Evolutionary conservation across 1,140 invertebrate genomes (phyloP), one percentile per base, ranked within the genome.

Genomic region (Ceratina australensis): DNA sequence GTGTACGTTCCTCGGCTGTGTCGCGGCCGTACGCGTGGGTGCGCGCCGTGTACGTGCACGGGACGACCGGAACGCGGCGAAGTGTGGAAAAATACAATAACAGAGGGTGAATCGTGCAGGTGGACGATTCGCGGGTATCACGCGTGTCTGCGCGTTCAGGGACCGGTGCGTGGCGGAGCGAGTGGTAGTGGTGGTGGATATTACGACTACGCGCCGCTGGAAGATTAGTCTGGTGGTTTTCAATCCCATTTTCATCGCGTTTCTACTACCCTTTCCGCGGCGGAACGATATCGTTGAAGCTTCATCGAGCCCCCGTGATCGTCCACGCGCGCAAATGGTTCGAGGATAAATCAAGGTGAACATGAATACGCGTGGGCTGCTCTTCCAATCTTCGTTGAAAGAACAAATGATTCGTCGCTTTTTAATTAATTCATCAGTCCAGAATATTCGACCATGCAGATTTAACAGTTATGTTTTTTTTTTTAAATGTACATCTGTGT

Each of bases 181-280:
- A 42, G 33, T 42, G 5, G 33, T 42, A 42, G 59, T 54, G 79
- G 81, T 67, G 54, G 75, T 77, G 56, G 74, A 87, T 88, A 86
- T 88, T 86, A 79, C 81, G 86, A 74, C 71, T 72, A 85, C 78
- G 57, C 80, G 79, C 56, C 57, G 74, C 81, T 82, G 73, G 77
- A 74, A 81, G 88, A 90, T 90, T 90, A 90, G 89, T 86, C 85
- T 87, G 84, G 88, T 86, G 88, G 89, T 90, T 90, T 90, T 90
- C 89, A 90, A 90, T 90, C 89, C 87, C 89, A 90, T 90, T 90
- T 90, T 90, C 89, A 90, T 89, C 89, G 89, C 77, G 82, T 80
- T 78, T 75, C 83, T 69, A 65, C 76, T 72, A 67, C 68, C 52
- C 77, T 80, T 78, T 50, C 72, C 80, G 74, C 63, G 82, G 72